These are phyloP conservation scores for Caenorhabditis sulstoni DNA, from an alignment of 2,888 invertebrate genomes.

Conservation along the genomic window DNA sequence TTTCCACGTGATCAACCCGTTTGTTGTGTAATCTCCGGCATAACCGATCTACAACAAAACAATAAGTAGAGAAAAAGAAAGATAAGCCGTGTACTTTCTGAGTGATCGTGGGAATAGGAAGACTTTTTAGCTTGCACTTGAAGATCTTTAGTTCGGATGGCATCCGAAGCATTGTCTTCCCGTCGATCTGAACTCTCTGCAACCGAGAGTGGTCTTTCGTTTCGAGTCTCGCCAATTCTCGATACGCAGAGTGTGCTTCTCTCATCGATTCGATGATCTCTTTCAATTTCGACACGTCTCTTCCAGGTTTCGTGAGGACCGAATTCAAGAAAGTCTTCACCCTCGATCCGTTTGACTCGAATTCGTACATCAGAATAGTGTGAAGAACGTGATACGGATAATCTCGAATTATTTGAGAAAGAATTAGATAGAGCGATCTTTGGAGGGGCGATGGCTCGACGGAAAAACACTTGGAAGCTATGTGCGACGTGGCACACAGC, in stretches of 20 bases:
- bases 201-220: slow-evolving; percentile 6
- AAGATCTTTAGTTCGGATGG: slow-evolving; percentile 37
- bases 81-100: slow-evolving; percentile 57
- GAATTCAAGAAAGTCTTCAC: slow-evolving; percentile 15
- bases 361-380: slow-evolving; percentile 66
- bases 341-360: slow-evolving; percentile 28
- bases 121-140: slow-evolving; percentile 27
- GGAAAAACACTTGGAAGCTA: slow-evolving; percentile 61
- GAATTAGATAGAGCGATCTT: slow-evolving; percentile 43
- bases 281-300: slow-evolving; percentile 13
- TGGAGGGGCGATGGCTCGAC: slow-evolving; percentile 19
- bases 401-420: slow-evolving; percentile 58
- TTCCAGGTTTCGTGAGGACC: not conserved
- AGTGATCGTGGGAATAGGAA: slow-evolving; percentile 65
- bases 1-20: slow-evolving; percentile 59
- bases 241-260: slow-evolving; percentile 40
- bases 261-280: slow-evolving; percentile 35
- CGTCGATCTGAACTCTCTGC: slow-evolving; percentile 16
- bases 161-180: slow-evolving; percentile 26
- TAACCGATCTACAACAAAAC: slow-evolving; percentile 42
- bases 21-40: slow-evolving; percentile 54
- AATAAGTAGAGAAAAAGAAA: not conserved
- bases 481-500: slow-evolving; percentile 63
- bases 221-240: slow-evolving; percentile 34
- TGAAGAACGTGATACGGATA: slow-evolving; percentile 67